These are phyloP conservation scores for Leucophenga varia DNA, from an alignment of 1,140 invertebrate genomes.

Conservation along the genomic window DNA sequence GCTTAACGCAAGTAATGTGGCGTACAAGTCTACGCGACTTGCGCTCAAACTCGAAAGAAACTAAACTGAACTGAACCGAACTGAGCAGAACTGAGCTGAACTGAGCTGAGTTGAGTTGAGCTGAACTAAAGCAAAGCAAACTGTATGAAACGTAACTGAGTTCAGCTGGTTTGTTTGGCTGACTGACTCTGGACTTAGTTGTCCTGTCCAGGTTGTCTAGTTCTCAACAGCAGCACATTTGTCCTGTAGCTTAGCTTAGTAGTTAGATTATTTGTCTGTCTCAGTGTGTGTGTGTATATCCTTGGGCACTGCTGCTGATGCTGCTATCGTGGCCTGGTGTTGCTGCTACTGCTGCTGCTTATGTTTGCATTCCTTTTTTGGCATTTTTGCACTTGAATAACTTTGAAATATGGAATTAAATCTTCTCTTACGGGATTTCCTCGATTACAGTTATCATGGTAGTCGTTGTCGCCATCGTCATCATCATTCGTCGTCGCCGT, in stretches of 20 bases:
- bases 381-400: slow-evolving; percentile 55
- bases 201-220: slow-evolving; percentile 40
- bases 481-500: too few relatives aligned
- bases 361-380: slow-evolving; percentile 38
- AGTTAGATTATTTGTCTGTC: slow-evolving; percentile 14
- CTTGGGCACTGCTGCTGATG: slow-evolving; percentile 38
- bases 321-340: too few relatives aligned
- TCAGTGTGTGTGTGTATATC: slow-evolving; percentile 19
- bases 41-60: not conserved
- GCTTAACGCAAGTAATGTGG: too few relatives aligned
- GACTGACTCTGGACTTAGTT: too few relatives aligned
- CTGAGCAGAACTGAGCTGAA: too few relatives aligned
- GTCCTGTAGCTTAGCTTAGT: not conserved
- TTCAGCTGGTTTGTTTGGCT: too few relatives aligned
- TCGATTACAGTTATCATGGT: slow-evolving; percentile 52
- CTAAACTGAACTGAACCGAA: not conserved
- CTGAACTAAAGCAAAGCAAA: too few relatives aligned
- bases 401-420: slow-evolving; percentile 55
- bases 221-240: slow-evolving; percentile 29
- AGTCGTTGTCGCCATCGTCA: too few relatives aligned
- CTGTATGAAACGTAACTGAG: too few relatives aligned
- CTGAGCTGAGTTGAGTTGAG: too few relatives aligned
- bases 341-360: too few relatives aligned
- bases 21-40: too few relatives aligned
- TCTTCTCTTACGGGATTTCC: slow-evolving; percentile 53